Conservation (phyloP, 2,797 vertebrate species). For the Sebastes nivosus region DNA sequence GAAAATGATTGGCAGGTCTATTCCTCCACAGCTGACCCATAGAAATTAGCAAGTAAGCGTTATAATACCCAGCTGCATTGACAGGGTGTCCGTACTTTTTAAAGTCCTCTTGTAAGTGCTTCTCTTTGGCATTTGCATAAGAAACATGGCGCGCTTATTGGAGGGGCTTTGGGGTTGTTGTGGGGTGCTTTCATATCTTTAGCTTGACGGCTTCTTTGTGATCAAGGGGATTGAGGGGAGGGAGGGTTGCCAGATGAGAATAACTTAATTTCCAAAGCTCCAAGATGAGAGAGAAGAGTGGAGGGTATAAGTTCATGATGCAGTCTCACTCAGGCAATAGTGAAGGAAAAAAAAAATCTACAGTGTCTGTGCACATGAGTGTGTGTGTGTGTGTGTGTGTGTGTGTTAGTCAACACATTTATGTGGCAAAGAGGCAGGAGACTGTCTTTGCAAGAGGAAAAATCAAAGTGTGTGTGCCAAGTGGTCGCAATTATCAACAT, state of each 20-base stretch:
- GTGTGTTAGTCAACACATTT: background rate
- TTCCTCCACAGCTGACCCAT: constrained; percentile 96
- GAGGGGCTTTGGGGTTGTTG: constrained; percentile 85
- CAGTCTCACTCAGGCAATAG: constrained; percentile 54
- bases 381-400: background rate
- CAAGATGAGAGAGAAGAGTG: constrained; percentile 85
- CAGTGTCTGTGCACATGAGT: constrained; percentile 3
- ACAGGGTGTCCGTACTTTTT: constrained; percentile 91
- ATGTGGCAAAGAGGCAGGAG: constrained; percentile 16
- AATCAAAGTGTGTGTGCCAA: constrained; percentile 9
- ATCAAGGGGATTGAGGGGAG: constrained; percentile 84
- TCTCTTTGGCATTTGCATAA: constrained; percentile 93
- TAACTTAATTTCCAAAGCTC: constrained; percentile 95
- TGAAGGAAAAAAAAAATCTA: constrained; percentile 2
- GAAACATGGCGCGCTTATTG: constrained; percentile 94
- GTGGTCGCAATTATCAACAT: constrained; percentile 51
- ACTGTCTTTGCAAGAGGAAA: background rate
- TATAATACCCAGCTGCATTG: constrained; percentile 93
- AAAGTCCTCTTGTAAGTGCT: constrained; percentile 96
- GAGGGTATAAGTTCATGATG: constrained; percentile 75
- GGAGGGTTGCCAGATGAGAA: constrained; percentile 90
- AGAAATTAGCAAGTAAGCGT: constrained; percentile 96
- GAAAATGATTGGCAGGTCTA: constrained; percentile 97
- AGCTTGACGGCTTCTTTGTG: constrained; percentile 95
- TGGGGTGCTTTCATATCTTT: constrained; percentile 90